phyloP scores from a whole-genome alignment of 2,888 invertebrate genomes.

The Sarcophaga carnaria region DNA sequence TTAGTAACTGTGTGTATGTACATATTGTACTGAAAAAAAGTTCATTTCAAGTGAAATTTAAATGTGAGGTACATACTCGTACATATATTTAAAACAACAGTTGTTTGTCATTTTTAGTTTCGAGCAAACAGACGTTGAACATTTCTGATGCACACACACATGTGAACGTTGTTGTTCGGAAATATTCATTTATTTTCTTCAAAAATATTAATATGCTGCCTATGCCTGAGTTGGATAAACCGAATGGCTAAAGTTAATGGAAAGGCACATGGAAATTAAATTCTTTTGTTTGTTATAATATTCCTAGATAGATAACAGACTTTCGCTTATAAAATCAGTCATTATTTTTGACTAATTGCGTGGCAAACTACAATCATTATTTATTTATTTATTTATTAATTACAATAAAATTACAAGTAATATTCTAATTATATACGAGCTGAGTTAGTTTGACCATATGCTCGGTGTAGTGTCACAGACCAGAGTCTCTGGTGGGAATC shows the following conservation, averaged over 20 bases:
- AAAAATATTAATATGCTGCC: background rate
- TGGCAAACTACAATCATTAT: too few relatives aligned
- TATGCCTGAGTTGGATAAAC: constrained; percentile 20
- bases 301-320: too few relatives aligned
- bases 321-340: too few relatives aligned
- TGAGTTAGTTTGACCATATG: too few relatives aligned
- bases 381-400: too few relatives aligned
- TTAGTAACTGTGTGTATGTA: too few relatives aligned
- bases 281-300: background rate
- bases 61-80: background rate
- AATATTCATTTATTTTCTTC: background rate
- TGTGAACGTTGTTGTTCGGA: background rate
- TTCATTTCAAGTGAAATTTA: constrained; percentile 41
- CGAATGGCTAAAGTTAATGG: background rate
- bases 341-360: too few relatives aligned
- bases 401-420: too few relatives aligned
- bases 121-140: constrained; percentile 18
- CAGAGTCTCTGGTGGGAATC: too few relatives aligned
- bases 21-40: background rate
- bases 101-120: constrained; percentile 31
- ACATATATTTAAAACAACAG: constrained; percentile 13
- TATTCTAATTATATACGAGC: too few relatives aligned
- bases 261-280: background rate
- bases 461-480: too few relatives aligned
- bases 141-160: constrained; percentile 6